Percentiles rank a stretch among this genome's conserved stretches.
phyloP scores from a whole-genome alignment of 2,888 invertebrate species.

The Rhagonycha lutea region DNA sequence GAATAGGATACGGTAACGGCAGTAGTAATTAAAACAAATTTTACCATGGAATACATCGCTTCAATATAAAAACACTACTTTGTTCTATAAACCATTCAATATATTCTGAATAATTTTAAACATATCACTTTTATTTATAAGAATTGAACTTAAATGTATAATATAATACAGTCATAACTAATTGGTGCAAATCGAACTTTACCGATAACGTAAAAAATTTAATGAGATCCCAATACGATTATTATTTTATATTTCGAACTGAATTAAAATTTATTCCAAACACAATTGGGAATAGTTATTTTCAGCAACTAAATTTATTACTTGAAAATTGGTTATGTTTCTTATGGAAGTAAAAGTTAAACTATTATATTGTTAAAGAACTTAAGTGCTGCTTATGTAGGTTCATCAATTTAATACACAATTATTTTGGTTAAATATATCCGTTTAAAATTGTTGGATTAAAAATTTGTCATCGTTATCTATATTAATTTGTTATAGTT shows the following conservation, averaged over 20 bases:
- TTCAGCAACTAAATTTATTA: background rate
- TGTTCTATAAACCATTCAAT: background rate
- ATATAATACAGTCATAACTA: background rate
- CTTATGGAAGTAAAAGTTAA: background rate
- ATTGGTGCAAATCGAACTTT: background rate
- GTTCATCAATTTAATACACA: conserved; percentile 1
- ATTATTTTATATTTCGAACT: background rate
- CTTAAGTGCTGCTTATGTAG: background rate
- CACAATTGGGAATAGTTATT: background rate
- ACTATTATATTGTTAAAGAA: background rate
- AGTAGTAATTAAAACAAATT: background rate
- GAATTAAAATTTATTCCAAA: background rate
- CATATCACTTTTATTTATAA: background rate
- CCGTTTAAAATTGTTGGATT: background rate
- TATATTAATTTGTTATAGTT: background rate
- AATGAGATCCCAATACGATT: background rate
- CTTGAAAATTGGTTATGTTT: background rate
- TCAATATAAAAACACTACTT: background rate
- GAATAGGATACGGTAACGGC: background rate
- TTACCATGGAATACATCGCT: background rate
- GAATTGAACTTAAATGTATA: background rate
- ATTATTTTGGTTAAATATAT: background rate
- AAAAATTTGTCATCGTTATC: background rate
- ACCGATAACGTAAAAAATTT: background rate
- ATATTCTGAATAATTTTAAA: background rate